Evolutionary conservation across 1,140 invertebrate genomes (phyloP).

Genomic region (Lineus longissimus): DNA sequence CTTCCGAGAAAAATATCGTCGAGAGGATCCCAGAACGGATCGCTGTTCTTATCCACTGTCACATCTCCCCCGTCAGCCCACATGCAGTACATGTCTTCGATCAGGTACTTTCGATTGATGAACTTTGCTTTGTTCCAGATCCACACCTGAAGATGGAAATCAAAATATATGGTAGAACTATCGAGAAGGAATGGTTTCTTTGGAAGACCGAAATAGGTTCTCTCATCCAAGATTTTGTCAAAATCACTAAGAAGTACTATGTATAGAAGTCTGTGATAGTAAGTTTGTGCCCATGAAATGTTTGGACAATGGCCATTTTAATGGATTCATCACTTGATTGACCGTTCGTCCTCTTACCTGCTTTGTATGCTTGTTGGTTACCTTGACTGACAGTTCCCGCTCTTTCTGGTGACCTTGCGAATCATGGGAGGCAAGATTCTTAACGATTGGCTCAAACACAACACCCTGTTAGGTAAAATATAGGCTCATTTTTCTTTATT

Average conservation of each 20-base stretch:
- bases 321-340: too few species aligned
- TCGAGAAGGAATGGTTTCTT: background rate
- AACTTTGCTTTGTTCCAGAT: conserved; percentile 61
- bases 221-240: conserved; percentile 11
- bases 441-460: conserved; percentile 31
- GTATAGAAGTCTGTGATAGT: conserved; percentile 37
- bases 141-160: conserved; percentile 41
- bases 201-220: background rate
- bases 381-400: conserved; percentile 33
- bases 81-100: conserved; percentile 62
- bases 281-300: conserved; percentile 46
- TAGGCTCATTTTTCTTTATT: background rate
- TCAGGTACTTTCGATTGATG: conserved; percentile 59
- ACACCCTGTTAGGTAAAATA: conserved; percentile 22
- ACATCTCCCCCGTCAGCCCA: conserved; percentile 56
- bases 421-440: conserved; percentile 33
- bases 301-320: conserved; percentile 57
- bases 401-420: conserved; percentile 18
- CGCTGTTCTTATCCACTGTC: conserved; percentile 20
- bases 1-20: conserved; percentile 37
- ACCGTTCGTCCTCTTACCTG: conserved; percentile 22
- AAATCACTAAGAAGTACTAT: background rate
- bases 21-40: conserved; percentile 40
- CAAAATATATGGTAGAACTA: background rate
- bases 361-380: conserved; percentile 29